Evolutionary conservation across 2,888 invertebrate genomes (phyloP), one percentile per base, ranked within the genome.

Genomic region (Drosophila formosana): DNA sequence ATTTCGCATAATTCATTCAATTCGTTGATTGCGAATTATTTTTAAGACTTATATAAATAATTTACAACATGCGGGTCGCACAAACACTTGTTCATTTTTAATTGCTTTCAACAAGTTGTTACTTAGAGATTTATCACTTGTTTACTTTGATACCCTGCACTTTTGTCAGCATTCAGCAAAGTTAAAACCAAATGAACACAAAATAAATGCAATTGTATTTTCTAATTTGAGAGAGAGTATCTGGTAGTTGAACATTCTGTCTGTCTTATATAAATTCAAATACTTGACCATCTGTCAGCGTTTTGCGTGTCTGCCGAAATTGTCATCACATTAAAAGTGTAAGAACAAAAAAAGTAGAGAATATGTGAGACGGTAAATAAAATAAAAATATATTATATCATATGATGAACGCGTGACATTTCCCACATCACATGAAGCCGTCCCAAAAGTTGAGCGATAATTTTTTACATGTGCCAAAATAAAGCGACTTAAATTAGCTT

Each of bases 371-470:
- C 30, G 41, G 25, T 13, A 39, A 45, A 55, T 37, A 34, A 51
- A 47, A 43, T 47, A 50, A 13, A 39, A 23, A 23, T 3, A 34
- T 26, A 57, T 63, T 63, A 58, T 57, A 53, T 68, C 67, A 64
- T 68, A 49, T 43, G 43, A 57, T 23, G 34, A 63, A 47, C 67
- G 50, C 63, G 67, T 67, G 67, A 67, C 67, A 63, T 25, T 57
- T 56, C 57, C n/a, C 45, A 45, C 34, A 64, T 62, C 46, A 39
- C 39, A 53, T 46, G 39, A 53, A 61, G 32, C 5, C 7, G 23
- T 3, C 30, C 8, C 49, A 37, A 25, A 25, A 49, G 46, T 30
- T 32, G 32, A 7, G 23, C 30, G 32, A 39, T 55, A 49, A 49
- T 55, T 63, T 39, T 39, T 23, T 9, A 43, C 39, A 41, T 8